These are phyloP conservation scores for Oreochromis aureus DNA, from an alignment of 2,113 vertebrate species.

Conservation along the genomic window DNA sequence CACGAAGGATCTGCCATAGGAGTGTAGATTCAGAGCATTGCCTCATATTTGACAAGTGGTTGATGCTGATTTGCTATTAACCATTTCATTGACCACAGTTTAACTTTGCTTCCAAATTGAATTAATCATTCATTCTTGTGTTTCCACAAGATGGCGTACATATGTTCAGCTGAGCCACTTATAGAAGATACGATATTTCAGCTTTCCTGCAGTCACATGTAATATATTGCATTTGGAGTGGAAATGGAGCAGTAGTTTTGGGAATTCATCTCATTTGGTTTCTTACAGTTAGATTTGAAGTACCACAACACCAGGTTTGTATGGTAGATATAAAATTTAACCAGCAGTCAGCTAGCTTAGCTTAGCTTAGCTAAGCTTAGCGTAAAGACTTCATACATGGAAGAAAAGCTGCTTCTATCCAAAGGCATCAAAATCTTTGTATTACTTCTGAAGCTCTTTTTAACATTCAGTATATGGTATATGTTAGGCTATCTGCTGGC, in stretches of 20 bases:
- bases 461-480: neutral
- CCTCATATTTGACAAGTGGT: neutral
- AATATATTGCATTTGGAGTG: neutral
- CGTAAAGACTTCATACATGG: neutral
- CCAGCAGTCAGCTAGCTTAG: neutral
- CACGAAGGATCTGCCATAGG: neutral
- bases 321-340: neutral
- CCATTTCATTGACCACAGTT: neutral
- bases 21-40: neutral
- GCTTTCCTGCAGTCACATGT: neutral
- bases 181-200: neutral
- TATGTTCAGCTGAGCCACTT: neutral
- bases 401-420: neutral
- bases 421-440: neutral
- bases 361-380: neutral
- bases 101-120: neutral
- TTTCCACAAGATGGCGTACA: neutral
- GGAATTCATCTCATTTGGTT: neutral
- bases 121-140: neutral
- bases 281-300: neutral
- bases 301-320: neutral
- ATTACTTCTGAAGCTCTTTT: neutral
- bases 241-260: neutral
- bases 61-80: neutral
- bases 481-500: neutral